These are phyloP conservation scores for Lerista edwardsae DNA, from an alignment of 2,797 vertebrate species.

Conservation along the genomic window DNA sequence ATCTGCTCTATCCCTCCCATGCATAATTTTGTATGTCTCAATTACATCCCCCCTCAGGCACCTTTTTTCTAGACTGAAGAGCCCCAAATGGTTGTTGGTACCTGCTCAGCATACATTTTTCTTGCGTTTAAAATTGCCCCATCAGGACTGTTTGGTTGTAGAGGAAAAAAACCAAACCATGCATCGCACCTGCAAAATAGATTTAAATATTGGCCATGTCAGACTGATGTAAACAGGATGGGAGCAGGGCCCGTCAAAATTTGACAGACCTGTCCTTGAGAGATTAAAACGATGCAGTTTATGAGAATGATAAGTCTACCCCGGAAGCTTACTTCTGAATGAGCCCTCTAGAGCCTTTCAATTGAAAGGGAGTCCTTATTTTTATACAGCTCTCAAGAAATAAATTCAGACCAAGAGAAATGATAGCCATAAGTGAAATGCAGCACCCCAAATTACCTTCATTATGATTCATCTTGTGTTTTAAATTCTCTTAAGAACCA, in stretches of 20 bases:
- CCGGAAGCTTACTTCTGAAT: neutral
- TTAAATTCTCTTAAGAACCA: neutral
- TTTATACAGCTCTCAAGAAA: slow-evolving; percentile 2
- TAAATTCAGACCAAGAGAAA: neutral
- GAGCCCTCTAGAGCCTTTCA: neutral
- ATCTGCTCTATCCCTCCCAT: no score
- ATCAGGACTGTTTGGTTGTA: neutral
- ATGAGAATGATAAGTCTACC: neutral
- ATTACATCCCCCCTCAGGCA: no score
- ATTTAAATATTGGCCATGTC: neutral
- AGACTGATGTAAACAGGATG: neutral
- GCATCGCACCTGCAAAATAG: neutral
- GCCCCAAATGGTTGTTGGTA: slow-evolving; percentile 5
- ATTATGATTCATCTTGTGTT: slow-evolving; percentile 13
- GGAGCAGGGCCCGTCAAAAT: neutral
- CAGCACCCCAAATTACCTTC: neutral
- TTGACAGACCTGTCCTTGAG: neutral
- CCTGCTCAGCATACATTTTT: slow-evolving; percentile 33
- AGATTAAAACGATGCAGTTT: neutral
- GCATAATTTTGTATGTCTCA: no score
- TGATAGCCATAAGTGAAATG: neutral
- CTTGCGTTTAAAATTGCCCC: neutral
- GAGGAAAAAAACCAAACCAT: neutral
- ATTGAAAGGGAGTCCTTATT: neutral
- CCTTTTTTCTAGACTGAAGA: no score